phyloP scores from a whole-genome alignment of 2,113 vertebrate genomes.

The Athene cunicularia region DNA sequence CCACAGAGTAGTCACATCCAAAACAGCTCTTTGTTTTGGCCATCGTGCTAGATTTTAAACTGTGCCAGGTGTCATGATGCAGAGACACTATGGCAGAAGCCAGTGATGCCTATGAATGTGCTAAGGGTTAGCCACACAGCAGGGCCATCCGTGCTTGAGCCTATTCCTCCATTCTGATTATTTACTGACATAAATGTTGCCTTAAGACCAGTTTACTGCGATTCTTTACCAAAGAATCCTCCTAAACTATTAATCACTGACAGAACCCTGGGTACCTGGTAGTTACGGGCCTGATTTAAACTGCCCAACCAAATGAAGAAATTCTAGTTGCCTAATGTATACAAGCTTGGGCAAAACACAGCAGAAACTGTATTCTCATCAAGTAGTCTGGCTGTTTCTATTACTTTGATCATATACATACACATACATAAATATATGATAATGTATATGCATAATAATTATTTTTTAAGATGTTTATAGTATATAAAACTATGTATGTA shows the following conservation, averaged over 20 bases:
- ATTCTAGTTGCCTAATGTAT: neutral
- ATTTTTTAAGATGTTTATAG: neutral
- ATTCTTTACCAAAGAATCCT: neutral
- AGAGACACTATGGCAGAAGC: neutral
- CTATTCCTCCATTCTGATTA: neutral
- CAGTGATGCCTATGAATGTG: neutral
- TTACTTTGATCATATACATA: neutral
- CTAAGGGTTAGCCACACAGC: neutral
- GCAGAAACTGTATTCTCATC: neutral
- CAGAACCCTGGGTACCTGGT: neutral
- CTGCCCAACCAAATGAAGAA: neutral
- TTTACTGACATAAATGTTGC: neutral
- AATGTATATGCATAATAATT: neutral
- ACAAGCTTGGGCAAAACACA: neutral
- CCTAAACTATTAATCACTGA: neutral
- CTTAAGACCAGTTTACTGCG: neutral
- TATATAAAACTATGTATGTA: neutral
- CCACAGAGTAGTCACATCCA: neutral
- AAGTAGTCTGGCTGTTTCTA: neutral
- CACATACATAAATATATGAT: neutral
- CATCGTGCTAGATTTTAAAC: neutral
- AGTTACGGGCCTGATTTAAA: neutral
- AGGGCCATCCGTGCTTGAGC: neutral
- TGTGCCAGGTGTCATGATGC: neutral
- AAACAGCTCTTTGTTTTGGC: neutral